Evolutionary conservation across 2,113 vertebrate genomes (phyloP).

Genomic region (mouse (Mus musculus)): DNA sequence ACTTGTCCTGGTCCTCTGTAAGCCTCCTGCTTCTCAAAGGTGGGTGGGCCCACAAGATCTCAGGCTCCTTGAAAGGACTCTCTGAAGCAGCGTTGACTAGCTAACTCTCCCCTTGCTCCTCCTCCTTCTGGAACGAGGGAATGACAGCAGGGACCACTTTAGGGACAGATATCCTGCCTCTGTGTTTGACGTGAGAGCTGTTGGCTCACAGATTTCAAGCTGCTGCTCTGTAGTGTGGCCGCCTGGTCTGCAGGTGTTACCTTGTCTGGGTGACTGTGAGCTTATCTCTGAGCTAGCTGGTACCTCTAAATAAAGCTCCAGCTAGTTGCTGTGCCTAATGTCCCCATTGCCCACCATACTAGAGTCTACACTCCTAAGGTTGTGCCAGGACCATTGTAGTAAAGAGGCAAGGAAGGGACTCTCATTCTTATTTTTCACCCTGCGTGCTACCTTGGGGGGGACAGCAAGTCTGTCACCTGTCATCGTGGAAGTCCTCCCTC

Average conservation of each 20-base stretch:
- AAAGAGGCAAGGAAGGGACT: neutral
- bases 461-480: too few relatives aligned
- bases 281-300: neutral
- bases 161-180: neutral
- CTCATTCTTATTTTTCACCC: neutral
- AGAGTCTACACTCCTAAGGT: neutral
- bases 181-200: too few relatives aligned
- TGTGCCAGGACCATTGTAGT: fast-evolving
- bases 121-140: neutral
- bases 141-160: neutral
- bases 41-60: neutral
- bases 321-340: fast-evolving
- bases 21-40: neutral
- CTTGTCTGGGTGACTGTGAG: neutral
- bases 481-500: neutral
- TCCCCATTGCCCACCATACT: neutral
- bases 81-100: fast-evolving
- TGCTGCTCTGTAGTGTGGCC: neutral
- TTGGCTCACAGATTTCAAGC: neutral
- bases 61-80: neutral
- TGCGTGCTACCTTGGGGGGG: fast-evolving
- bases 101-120: neutral
- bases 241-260: neutral
- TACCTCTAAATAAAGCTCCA: neutral
- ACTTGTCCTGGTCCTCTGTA: neutral